Percentiles rank a stretch among this genome's conserved stretches.
Conservation (phyloP, 2,797 vertebrate genomes). For the Labroides dimidiatus region DNA sequence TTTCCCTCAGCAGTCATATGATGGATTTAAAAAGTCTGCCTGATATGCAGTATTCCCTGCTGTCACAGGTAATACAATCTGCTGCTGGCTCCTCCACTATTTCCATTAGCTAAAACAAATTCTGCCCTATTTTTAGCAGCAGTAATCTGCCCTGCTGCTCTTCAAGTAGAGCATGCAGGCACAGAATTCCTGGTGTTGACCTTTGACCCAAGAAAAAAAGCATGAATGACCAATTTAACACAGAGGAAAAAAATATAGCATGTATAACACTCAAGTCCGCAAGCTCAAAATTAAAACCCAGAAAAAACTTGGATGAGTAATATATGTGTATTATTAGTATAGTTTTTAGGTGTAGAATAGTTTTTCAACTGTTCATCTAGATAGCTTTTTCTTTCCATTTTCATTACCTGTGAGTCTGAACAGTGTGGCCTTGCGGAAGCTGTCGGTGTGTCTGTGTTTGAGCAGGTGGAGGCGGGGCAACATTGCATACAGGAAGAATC, state of each 20-base stretch:
- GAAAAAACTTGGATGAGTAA: no score
- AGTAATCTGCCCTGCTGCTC: slow-evolving; percentile 72
- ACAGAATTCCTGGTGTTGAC: slow-evolving; percentile 31
- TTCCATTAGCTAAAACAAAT: slow-evolving; percentile 85
- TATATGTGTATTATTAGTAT: no score
- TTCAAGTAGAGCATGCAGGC: slow-evolving; percentile 50
- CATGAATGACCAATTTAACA: background rate
- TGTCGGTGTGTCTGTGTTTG: slow-evolving; percentile 87
- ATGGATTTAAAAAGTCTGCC: slow-evolving; percentile 31
- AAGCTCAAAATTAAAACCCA: no score
- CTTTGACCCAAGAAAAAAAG: slow-evolving; percentile 23
- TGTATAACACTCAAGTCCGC: no score
- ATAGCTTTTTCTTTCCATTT: no score
- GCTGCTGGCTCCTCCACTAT: slow-evolving; percentile 66
- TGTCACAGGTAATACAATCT: slow-evolving; percentile 85
- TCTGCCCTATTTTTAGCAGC: slow-evolving; percentile 86
- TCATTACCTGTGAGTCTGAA: slow-evolving; percentile 89
- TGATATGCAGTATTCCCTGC: slow-evolving; percentile 68
- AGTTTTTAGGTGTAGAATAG: no score
- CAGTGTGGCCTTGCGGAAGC: slow-evolving; percentile 89
- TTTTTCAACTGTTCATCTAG: no score
- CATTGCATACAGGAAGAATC: slow-evolving; percentile 87
- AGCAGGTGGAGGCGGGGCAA: slow-evolving; percentile 83
- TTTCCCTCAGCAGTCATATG: slow-evolving; percentile 21
- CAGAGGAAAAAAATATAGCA: background rate